A percentile compares a stretch with the other conserved stretches of the same genome.
Conservation (phyloP, 2,888 invertebrate genomes). For the Alcis repandata region DNA sequence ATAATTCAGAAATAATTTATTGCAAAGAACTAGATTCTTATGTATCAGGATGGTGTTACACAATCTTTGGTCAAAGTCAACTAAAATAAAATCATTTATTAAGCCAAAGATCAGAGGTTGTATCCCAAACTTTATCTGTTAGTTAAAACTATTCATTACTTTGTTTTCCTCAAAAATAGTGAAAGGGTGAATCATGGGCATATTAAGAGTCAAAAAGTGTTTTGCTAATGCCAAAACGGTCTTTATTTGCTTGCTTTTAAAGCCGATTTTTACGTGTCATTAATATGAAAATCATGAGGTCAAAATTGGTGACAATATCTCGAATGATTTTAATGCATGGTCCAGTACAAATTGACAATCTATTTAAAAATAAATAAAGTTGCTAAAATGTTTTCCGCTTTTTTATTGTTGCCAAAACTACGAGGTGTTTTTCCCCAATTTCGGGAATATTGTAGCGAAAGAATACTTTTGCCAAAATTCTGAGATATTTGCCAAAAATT, state of each 20-base stretch:
- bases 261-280: constrained; percentile 33
- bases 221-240: constrained; percentile 27
- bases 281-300: constrained; percentile 15
- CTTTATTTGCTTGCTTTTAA: constrained; percentile 20
- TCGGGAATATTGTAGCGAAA: not conserved
- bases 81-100: no score
- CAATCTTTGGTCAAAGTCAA: not conserved
- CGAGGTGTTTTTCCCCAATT: not conserved
- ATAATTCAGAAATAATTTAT: no score
- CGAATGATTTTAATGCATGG: not conserved
- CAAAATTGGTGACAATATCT: constrained; percentile 1
- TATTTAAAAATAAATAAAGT: no score
- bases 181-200: constrained; percentile 17
- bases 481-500: not conserved
- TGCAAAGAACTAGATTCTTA: no score
- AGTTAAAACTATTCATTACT: constrained; percentile 11
- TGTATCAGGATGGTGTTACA: not conserved
- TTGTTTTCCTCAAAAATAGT: not conserved
- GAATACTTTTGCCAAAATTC: not conserved
- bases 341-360: no score
- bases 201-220: constrained; percentile 49
- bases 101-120: not conserved
- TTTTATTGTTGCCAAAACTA: not conserved
- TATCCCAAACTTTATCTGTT: not conserved
- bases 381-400: no score